Evolutionary conservation across 2,797 vertebrate genomes (phyloP), one percentile per base, ranked within the genome.

Genomic region (Fistularia commersonii): DNA sequence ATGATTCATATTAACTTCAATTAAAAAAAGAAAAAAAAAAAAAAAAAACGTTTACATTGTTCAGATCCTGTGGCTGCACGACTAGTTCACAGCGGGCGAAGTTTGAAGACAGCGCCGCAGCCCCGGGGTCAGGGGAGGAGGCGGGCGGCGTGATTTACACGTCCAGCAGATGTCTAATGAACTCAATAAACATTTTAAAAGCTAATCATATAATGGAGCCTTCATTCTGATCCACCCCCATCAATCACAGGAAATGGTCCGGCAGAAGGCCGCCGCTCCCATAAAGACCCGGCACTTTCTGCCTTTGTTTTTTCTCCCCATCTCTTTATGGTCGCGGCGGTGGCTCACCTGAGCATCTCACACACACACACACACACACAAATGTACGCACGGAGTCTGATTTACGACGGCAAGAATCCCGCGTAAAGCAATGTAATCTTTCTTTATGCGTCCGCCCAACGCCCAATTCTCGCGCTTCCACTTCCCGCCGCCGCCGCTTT

Each of bases 391-490:
- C 1, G 34, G 1, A n/a, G n/a, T n/a, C 58, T 71, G 64, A 72
- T 76, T 64, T 62, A 69, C 52, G 1, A 39, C 46, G n/a, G n/a
- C 0, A 3, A 0, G 13, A 35, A 8, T 57, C 43, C 44, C 1
- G 10, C 35, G 11, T 52, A 32, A 52, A 54, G 36, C 43, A 54
- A 45, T 46, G 40, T 58, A 13, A 57, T 70, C 45, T 48, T 50
- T 57, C 51, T 67, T 64, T 48, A 50, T 49, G 48, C 48, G 40
- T 43, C 52, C 35, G 42, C 33, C 36, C 32, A 5, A 41, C 12
- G 1, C 41, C 45, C 57, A 38, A 64, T 55, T 48, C 50, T 32
- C 48, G 54, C 57, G 38, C 11, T 41, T 53, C 51, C 33, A 14
- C 44, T 9, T 12, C 31, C 44, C 44, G 32, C 41, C 6, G 41